These are phyloP conservation scores for Exephanes ischioxanthus DNA, from an alignment of 2,888 invertebrate genomes.

Conservation along the genomic window DNA sequence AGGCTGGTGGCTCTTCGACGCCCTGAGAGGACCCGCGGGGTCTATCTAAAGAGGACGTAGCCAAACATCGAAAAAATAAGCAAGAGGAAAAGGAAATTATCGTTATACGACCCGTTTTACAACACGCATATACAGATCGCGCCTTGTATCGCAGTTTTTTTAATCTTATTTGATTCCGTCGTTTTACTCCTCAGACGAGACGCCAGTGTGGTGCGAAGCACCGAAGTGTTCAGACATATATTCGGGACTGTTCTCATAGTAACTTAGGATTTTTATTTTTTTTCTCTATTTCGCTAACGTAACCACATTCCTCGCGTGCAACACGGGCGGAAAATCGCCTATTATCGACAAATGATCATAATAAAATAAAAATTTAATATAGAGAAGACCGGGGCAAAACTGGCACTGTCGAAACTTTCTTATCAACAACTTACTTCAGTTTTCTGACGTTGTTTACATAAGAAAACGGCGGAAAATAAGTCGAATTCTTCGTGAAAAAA, in stretches of 20 bases:
- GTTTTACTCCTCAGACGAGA: constrained; percentile 6
- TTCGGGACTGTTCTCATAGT: background rate
- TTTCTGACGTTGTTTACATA: no score
- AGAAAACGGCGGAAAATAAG: no score
- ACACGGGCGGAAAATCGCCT: no score
- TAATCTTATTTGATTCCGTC: background rate
- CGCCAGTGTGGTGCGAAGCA: background rate
- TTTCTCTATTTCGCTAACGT: no score
- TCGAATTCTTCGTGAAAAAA: no score
- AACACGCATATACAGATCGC: constrained; percentile 1
- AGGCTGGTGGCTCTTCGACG: constrained; percentile 13
- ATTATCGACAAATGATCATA: no score
- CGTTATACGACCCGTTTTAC: constrained; percentile 36
- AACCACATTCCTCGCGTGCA: no score
- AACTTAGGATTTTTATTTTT: background rate
- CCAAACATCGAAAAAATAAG: constrained; percentile 14
- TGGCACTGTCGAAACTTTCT: no score
- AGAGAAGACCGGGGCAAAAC: no score
- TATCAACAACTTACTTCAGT: no score
- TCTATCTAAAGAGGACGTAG: constrained; percentile 7
- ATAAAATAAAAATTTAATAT: no score
- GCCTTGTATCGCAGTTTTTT: background rate
- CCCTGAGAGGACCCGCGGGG: background rate
- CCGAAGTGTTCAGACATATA: background rate
- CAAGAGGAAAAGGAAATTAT: constrained; percentile 12